Evolutionary conservation across 2,797 vertebrate species (phyloP).

Genomic region (Acipenser ruthenus): DNA sequence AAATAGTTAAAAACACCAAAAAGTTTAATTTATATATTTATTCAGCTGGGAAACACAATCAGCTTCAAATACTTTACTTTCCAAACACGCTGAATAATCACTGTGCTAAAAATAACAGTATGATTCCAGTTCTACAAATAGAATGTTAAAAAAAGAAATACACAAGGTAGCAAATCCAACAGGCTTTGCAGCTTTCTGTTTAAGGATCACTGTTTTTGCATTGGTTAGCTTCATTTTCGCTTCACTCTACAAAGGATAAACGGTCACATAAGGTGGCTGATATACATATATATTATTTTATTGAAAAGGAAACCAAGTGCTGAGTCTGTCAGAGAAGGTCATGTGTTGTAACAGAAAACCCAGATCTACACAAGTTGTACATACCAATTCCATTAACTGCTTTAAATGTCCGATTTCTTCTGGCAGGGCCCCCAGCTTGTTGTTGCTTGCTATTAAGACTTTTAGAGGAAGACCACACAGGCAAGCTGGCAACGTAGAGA

Average conservation of each 20-base stretch:
- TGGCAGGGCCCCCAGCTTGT: conserved; percentile 86
- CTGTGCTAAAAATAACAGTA: background rate
- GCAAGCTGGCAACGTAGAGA: conserved; percentile 78
- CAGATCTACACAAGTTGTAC: conserved; percentile 3
- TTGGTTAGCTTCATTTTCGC: too few relatives aligned
- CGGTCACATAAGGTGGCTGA: too few relatives aligned
- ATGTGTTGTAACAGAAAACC: background rate
- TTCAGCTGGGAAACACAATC: background rate
- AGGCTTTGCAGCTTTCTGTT: background rate
- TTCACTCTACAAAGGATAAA: too few relatives aligned
- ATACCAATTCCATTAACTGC: conserved; percentile 89
- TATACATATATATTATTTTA: too few relatives aligned
- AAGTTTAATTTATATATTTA: background rate
- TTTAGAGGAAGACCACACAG: conserved; percentile 85
- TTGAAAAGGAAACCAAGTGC: conserved; percentile 5
- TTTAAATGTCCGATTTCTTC: conserved; percentile 84
- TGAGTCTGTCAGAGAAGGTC: conserved; percentile 5
- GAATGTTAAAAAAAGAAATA: background rate
- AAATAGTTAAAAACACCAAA: too few relatives aligned
- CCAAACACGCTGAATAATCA: conserved; percentile 1
- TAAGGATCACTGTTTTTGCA: too few relatives aligned
- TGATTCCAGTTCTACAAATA: background rate
- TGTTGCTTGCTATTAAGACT: conserved; percentile 94
- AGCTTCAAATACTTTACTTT: background rate
- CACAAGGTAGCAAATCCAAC: background rate